Evolutionary conservation across 2,888 invertebrate genomes (phyloP), one percentile per base, ranked within the genome.

Genomic region (Metacarcinus magister): DNA sequence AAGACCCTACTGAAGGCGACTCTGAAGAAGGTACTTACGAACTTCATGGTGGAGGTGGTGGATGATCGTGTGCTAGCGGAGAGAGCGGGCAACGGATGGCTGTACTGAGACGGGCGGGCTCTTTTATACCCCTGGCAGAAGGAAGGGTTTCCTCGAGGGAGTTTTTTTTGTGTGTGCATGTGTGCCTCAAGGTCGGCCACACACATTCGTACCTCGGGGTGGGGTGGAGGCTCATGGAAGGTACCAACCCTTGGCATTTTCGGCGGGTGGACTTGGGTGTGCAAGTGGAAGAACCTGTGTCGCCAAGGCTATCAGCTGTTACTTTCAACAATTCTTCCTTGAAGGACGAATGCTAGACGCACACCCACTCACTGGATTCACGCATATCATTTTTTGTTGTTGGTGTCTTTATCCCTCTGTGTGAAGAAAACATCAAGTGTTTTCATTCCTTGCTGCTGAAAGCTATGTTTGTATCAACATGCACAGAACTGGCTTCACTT

Each of bases 231-330:
- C 82, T 19, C 19, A 5, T 10, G 82, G 32, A 5, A 82, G 82
- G 82, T 8, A 32, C 82, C 82, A 82, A 82, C 82, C 82, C 32
- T 32, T 82, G 82, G 82, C 82, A 82, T 82, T 82, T 82, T 82
- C 32, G 82, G 82, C 32, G 32, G 67, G 82, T 82, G 82, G 82
- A 82, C 82, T 5, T 28, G 82, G 82, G 32, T 82, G 82, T 32
- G 82, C 32, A 5, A 32, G 32, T 32, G 82, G 82, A 82, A 32
- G 82, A 82, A 32, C 32, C 28, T 13, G 32, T 32, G 82, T 82
- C 82, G 82, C 82, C 82, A 82, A 82, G 82, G 82, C 82, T 32
- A 82, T 82, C 82, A 82, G 82, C 82, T 82, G 13, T 23, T 82
- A 82, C 82, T 82, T 82, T 82, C 82, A 32, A 32, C 82, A 32